phyloP scores from a whole-genome alignment of 2,113 vertebrate species.

The Hippocampus mohnikei region DNA sequence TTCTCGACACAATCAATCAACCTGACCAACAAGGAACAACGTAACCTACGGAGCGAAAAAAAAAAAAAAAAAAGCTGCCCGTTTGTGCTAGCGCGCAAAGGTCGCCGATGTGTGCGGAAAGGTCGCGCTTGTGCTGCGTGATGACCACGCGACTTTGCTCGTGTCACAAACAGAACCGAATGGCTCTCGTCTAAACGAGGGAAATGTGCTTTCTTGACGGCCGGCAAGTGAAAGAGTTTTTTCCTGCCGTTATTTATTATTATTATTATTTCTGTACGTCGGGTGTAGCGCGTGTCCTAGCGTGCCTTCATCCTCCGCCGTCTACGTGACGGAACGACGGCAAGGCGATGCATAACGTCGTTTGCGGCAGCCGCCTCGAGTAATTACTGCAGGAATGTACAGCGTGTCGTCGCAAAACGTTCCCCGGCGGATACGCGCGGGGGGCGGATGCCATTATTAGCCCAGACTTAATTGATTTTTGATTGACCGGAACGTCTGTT shows the following conservation, averaged over 20 bases:
- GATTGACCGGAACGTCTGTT: constrained; percentile 58
- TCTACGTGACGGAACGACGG: constrained; percentile 11
- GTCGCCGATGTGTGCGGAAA: constrained; percentile 11
- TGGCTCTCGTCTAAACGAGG: no score
- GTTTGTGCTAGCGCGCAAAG: constrained; percentile 31
- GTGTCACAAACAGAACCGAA: neutral
- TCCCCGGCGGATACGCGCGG: constrained; percentile 44
- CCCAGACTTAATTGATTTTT: constrained; percentile 60
- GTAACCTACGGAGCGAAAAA: constrained; percentile 15
- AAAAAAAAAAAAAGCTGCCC: constrained; percentile 8
- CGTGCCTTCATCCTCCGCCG: neutral
- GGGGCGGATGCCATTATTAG: constrained; percentile 52
- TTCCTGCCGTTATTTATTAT: neutral
- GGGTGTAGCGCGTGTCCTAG: neutral
- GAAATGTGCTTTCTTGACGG: no score
- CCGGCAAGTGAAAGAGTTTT: neutral
- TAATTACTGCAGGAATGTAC: constrained; percentile 47
- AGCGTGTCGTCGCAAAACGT: constrained; percentile 41
- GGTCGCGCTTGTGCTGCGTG: neutral
- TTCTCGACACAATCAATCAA: constrained; percentile 48
- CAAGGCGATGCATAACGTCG: constrained; percentile 39
- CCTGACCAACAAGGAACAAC: constrained; percentile 36
- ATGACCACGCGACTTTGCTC: neutral
- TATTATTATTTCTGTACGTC: neutral
- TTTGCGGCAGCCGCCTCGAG: constrained; percentile 31